Evolutionary conservation across 2,888 invertebrate species (phyloP).

Genomic region (Drosophila aldrichi): DNA sequence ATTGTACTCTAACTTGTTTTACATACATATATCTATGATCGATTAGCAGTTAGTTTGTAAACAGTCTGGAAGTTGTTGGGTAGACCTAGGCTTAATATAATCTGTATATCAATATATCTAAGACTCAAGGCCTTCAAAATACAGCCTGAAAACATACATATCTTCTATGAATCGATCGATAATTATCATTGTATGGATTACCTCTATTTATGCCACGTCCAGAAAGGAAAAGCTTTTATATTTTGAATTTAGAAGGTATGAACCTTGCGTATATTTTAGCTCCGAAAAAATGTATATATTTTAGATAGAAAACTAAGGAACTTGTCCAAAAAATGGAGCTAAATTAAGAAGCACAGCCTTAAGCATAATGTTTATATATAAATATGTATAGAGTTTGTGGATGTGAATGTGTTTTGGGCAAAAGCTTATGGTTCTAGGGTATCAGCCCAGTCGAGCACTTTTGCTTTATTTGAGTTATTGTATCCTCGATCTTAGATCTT

Average conservation of each 20-base stretch:
- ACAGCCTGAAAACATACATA: neutral
- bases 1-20: too few relatives aligned
- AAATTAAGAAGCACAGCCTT: constrained; percentile 2
- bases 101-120: too few relatives aligned
- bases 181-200: neutral
- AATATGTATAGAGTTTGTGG: neutral
- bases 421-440: neutral
- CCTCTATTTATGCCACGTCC: neutral
- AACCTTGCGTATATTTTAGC: constrained; percentile 6
- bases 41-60: neutral
- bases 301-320: neutral
- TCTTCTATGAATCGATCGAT: neutral
- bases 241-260: neutral
- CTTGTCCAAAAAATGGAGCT: neutral
- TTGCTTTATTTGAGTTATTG: neutral
- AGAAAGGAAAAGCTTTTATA: neutral
- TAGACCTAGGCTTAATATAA: neutral
- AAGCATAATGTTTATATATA: constrained; percentile 6
- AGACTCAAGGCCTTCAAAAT: neutral
- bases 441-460: constrained; percentile 1
- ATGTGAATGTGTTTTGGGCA: neutral
- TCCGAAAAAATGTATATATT: neutral
- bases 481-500: neutral
- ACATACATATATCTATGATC: too few relatives aligned
- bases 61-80: neutral